Evolutionary conservation across 2,797 vertebrate genomes (phyloP), one percentile per base, ranked within the genome.

Genomic region (Gymnocypris eckloni): DNA sequence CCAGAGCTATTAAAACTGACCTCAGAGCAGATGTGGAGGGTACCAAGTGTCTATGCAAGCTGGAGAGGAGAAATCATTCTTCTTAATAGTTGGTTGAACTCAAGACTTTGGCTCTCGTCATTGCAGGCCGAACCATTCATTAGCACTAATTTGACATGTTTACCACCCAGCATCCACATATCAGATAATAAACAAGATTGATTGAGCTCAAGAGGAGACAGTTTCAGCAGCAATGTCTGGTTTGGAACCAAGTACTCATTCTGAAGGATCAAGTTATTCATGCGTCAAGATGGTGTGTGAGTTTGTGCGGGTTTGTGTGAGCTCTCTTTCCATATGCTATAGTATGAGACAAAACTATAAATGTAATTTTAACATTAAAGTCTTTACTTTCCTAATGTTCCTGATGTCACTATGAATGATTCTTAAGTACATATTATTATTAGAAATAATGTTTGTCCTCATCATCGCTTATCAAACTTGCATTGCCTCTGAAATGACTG

Each of bases 291-390:
- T 56, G 16, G 33, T 73, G 82, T 89, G 90, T 90, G 48, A 85
- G 83, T 90, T 91, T 90, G 76, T 87, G 89, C 89, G 88, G 84
- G 84, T 88, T 90, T 93, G 89, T 91, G 91, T 94, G 90, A 91
- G 91, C 37, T 69, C 45, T 37, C 64, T 81, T 37, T 39, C 45
- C 45, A 52, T 22, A 48, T 69, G 79, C 33, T 81, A 39, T 25
- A 41, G 45, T 54, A 41, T 56, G 6, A 52, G 43, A 54, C 33
- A n/a, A 16, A 39, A 54, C 15, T 69, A 50, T 69, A n/a, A n/a
- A 81, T 33, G 28, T 48, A 4, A 81, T 70, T 81, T 67, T n/a
- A 81, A 64, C 25, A 61, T 61, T 25, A 28, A 28, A 37, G 48
- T 12, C 4, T 64, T 12, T 22, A 54, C 37, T 37, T 76, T 52